Base-by-base conservation (phyloP, 2,888 invertebrate genomes). In the Nineta flava region DNA sequence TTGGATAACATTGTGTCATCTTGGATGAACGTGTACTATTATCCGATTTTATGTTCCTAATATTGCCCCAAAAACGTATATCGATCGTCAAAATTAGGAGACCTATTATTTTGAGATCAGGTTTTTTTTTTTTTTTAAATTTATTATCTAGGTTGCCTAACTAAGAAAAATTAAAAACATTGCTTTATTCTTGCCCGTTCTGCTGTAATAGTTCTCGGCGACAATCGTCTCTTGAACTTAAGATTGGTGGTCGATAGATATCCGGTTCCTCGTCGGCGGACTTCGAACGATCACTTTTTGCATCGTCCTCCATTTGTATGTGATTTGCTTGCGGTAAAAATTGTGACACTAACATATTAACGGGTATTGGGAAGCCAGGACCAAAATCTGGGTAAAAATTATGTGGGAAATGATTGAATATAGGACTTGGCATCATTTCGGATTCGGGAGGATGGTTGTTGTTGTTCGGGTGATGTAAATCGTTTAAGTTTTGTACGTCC, bases 361-460 rank as follows among this genome's bases (percentile, higher is more conserved):
- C 76, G 31, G 87, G 87, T 61, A 90, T 79, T 1, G 87, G 87
- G 61, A 87, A 90, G 15, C 83, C 81, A 6, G 76, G 75, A 13
- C 69, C 68, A 60, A 87, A 88, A 61, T 90, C 88, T 9, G 87
- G 86, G 65, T 87, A 88, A 68, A 87, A 88, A 53, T 81, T 83
- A 57, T 81, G 83, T 56, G 81, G 77, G 63, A 87, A 83, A 50
- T 83, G 84, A 61, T 83, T 83, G 67, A 84, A 84, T 58, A 84
- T 74, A 2, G 79, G 75, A 1, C 69, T 69, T 34, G 79, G 75
- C 55, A 76, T 66, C 59, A 81, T 65, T 59, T 79, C 78, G 4
- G 79, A 75, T 61, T 83, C 83, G 1, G 77, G 79, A 64, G 56
- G 59, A 16, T 53, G 55, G 19, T 44, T 26, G 13, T 44, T 44